These are phyloP conservation scores for Oscheius sp. DNA, from an alignment of 1,140 invertebrate species.

Conservation along the genomic window DNA sequence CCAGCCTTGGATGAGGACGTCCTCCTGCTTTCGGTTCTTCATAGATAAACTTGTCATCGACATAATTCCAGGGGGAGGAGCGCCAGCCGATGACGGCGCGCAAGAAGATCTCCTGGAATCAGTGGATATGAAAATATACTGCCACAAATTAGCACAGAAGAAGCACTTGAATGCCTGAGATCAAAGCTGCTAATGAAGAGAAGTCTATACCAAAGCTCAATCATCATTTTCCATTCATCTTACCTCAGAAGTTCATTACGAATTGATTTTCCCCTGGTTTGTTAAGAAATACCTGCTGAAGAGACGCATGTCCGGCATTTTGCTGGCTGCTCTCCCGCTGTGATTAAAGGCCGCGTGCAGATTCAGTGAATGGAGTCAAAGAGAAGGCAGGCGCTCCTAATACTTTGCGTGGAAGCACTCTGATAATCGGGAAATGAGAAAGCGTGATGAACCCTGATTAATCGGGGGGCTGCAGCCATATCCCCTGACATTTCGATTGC, in stretches of 20 bases:
- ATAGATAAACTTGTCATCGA: slow-evolving; percentile 25
- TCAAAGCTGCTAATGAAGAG: not conserved
- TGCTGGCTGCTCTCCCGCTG: not conserved
- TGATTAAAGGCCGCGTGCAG: not conserved
- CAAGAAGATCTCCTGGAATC: slow-evolving; percentile 7
- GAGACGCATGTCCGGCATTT: not conserved
- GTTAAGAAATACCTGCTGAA: not conserved
- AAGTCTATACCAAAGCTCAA: not conserved
- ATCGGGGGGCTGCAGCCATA: not conserved
- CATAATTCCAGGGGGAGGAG: slow-evolving; percentile 5
- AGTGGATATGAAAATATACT: not conserved
- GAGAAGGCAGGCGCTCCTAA: not conserved
- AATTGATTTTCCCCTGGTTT: no score
- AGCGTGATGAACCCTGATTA: not conserved
- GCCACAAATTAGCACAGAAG: no score
- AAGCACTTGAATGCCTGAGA: no score
- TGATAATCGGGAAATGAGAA: not conserved
- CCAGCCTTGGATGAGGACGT: slow-evolving; percentile 49
- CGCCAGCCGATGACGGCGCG: not conserved
- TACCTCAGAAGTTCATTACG: no score
- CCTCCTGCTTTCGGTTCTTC: slow-evolving; percentile 24
- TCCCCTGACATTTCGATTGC: not conserved
- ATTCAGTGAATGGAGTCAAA: not conserved
- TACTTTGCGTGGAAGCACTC: not conserved
- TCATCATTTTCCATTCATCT: no score